A percentile compares a stretch with the other conserved stretches of the same genome.
Conservation (phyloP, 64 coral and sea anemone genomes). For the Actinia tenebrosa region DNA sequence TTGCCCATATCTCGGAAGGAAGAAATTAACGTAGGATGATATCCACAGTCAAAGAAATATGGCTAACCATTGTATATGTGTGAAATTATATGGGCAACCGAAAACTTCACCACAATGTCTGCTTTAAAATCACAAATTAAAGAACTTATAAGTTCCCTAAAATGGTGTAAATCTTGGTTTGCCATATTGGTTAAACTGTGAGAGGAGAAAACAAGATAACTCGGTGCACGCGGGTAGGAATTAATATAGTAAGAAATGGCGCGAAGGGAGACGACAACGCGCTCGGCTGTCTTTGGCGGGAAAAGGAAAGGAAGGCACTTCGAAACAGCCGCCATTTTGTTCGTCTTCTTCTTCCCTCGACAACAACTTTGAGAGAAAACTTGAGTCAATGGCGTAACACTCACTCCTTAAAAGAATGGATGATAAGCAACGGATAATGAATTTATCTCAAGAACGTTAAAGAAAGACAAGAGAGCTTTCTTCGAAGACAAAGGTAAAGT, state of each 20-base stretch:
- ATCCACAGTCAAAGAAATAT: conserved; percentile 9
- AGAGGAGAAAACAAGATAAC: conserved; percentile 24
- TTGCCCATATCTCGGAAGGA: neutral
- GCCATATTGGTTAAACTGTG: conserved; percentile 26
- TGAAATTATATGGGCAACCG: conserved; percentile 24
- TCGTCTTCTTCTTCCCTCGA: neutral
- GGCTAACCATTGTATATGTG: conserved; percentile 19
- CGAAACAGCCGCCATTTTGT: conserved; percentile 3
- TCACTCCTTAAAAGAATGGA: no score
- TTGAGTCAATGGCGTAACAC: neutral
- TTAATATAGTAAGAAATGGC: conserved; percentile 12
- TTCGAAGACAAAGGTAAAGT: no score
- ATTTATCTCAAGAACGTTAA: no score
- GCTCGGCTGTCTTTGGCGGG: neutral
- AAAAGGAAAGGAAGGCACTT: neutral
- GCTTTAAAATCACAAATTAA: conserved; percentile 23
- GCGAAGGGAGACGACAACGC: neutral
- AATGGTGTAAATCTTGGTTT: conserved; percentile 32
- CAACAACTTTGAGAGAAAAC: neutral
- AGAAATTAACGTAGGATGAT: conserved; percentile 1
- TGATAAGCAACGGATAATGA: no score
- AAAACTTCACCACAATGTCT: neutral
- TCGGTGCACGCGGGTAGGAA: neutral
- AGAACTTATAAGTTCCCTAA: neutral
- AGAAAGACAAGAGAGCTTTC: no score